Evolutionary conservation across 2,797 vertebrate species (phyloP).

Genomic region (Protosalanx chinensis): DNA sequence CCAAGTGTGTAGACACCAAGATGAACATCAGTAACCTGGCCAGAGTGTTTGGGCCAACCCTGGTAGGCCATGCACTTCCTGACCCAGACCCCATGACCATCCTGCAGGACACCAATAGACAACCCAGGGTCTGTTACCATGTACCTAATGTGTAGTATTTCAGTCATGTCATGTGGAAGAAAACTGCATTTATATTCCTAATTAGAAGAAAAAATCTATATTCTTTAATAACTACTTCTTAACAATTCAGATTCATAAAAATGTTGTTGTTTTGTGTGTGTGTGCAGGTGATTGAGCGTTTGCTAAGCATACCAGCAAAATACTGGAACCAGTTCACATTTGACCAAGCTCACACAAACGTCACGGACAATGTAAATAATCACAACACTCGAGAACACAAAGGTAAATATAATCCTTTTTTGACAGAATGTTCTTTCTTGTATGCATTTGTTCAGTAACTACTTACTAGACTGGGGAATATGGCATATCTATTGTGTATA

Average conservation of each 20-base stretch:
- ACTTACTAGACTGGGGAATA: no score
- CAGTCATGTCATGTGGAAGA: not conserved
- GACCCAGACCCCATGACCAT: slow-evolving; percentile 87
- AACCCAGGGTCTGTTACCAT: slow-evolving; percentile 77
- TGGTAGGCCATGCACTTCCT: slow-evolving; percentile 85
- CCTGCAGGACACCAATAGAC: slow-evolving; percentile 85
- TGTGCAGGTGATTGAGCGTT: slow-evolving; percentile 80
- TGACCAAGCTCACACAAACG: slow-evolving; percentile 75
- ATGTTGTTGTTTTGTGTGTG: not conserved
- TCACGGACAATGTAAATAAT: slow-evolving; percentile 64
- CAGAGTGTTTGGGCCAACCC: slow-evolving; percentile 88
- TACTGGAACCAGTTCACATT: slow-evolving; percentile 86
- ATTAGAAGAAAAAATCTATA: not conserved
- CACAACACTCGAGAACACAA: slow-evolving; percentile 75
- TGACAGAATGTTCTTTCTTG: no score
- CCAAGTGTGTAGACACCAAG: slow-evolving; percentile 80
- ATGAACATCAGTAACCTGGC: slow-evolving; percentile 87
- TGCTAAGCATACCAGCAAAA: slow-evolving; percentile 80
- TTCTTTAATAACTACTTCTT: not conserved
- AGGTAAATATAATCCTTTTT: slow-evolving; percentile 65
- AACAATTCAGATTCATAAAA: not conserved
- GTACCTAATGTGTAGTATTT: not conserved
- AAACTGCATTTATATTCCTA: no score
- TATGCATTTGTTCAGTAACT: no score
- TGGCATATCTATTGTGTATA: no score